Evolutionary conservation across 53 echinoderm and acorn worm species (phyloP), one percentile per base, ranked within the genome.

Genomic region (Henricia sp.): DNA sequence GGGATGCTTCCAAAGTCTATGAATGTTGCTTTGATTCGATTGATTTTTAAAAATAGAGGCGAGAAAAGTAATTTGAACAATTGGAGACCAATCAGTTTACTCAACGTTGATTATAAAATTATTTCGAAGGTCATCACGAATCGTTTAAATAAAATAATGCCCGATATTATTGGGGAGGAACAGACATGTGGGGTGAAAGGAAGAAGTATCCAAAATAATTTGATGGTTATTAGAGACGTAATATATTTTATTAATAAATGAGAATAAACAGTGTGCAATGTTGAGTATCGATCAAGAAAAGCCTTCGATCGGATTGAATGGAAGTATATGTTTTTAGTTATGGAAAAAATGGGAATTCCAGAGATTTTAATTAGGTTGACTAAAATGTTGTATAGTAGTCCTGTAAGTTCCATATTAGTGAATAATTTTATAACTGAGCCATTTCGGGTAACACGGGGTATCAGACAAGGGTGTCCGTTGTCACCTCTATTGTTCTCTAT

Each of bases 381-480:
- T 67, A 4, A 67, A 24, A 19, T 67, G n/a, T 67, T 67, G 23
- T 67, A 67, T 39, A 38, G 39, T 0, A 8, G 8, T 13, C 67
- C 67, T 1, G 24, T 0, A 1, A 20, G 67, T 37, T 0, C 19
- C 2, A 38, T 67, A 3, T 40, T 67, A 0, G 24, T 67, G 4
- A 67, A 67, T 10, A 67, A 67, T 19, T 38, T 3, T 0, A 67
- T 67, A 2, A 42, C 39, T 17, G 5, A 39, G 20, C 68, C 68
- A 1, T 4, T 67, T 2, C 14, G 19, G n/a, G 9, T 67, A 16
- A 12, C 1, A 1, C 1, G 68, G 4, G 40, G 68, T 2, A 67
- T 67, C 2, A 1, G 68, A 40, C 68, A 67, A 67, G 68, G 68
- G 3, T 67, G 68, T n/a, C 68, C 68, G 3, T 42, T 67, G 11